phyloP scores from a whole-genome alignment of 1,140 invertebrate species.

The Parasteatoda tepidariorum region DNA sequence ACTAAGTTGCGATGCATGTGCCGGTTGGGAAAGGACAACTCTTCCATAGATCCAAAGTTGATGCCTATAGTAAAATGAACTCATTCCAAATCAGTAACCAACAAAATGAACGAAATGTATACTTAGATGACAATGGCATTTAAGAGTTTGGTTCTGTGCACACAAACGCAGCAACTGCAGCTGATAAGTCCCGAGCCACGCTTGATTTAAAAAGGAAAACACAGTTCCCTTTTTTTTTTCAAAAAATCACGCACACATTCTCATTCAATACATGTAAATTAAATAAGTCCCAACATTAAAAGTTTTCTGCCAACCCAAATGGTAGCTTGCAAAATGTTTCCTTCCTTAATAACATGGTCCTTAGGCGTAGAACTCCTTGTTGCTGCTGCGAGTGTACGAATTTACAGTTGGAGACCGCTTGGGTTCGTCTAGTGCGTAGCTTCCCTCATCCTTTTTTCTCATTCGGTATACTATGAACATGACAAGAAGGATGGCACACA shows the following conservation, averaged over 20 bases:
- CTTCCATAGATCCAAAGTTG: not conserved
- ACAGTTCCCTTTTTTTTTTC: constrained; percentile 8
- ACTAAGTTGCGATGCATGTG: not conserved
- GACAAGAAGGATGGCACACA: constrained; percentile 97
- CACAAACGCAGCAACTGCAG: constrained; percentile 19
- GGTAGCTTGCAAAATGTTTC: not conserved
- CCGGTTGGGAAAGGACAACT: not conserved
- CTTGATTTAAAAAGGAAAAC: too few relatives aligned
- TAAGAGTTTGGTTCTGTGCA: constrained; percentile 51
- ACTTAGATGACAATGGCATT: constrained; percentile 55
- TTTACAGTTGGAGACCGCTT: constrained; percentile 91
- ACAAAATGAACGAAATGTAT: constrained; percentile 44
- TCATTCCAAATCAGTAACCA: constrained; percentile 16
- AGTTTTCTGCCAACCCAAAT: not conserved
- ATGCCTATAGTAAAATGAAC: not conserved
- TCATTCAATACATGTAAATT: constrained; percentile 41
- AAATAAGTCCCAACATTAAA: constrained; percentile 31
- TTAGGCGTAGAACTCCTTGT: constrained; percentile 93
- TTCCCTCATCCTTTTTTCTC: constrained; percentile 99
- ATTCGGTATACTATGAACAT: constrained; percentile 99
- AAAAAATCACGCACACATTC: constrained; percentile 6
- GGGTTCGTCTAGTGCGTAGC: constrained; percentile 96
- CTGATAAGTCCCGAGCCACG: constrained; percentile 12
- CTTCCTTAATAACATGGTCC: not conserved
- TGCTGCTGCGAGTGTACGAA: constrained; percentile 89